Base-by-base conservation (phyloP, 2,888 invertebrate genomes). In the Choreutis nemorana region DNA sequence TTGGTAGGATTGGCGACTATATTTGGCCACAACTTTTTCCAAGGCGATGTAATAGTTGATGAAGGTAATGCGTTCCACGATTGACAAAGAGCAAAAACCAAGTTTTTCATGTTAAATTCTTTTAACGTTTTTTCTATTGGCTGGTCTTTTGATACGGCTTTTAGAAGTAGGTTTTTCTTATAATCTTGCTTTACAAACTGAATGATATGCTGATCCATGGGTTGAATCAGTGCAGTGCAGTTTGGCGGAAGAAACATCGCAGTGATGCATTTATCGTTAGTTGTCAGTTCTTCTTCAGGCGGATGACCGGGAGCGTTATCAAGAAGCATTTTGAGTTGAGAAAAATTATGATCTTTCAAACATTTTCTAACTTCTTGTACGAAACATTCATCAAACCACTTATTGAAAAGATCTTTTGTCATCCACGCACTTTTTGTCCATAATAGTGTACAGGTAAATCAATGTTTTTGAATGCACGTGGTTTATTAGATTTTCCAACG, bases 181-280 rank as follows among this genome's bases (percentile, higher is more conserved):
- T 41, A 43, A 22, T 34, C 28, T 37, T 37, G 36, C 41, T 46
- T 50, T 6, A 46, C 34, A 42, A 35, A 34, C 33, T 50, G 44
- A 41, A 48, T 50, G 29, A 50, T 33, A 28, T 48, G 26, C 38
- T 50, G 49, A 21, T 51, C 48, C 48, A 54, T 50, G 12, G 48
- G 50, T 45, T 51, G 48, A 34, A 52, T 45, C 34, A 47, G 34
- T 33, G 53, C 40, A 23, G 41, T 42, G 42, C 41, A 42, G 11
- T 45, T 45, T 31, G 50, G 47, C 26, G 50, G 44, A 38, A 50
- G 37, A 41, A 44, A 50, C 40, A 50, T 41, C 23, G 42, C 41
- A 38, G 33, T 34, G 37, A 51, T 43, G 31, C 35, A 35, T 40
- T 41, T 37, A 42, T 50, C 47, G 31, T 41, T 39, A 25, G 46